Conservation (phyloP, 2,888 invertebrate species). For the Andricus quercusramuli region DNA sequence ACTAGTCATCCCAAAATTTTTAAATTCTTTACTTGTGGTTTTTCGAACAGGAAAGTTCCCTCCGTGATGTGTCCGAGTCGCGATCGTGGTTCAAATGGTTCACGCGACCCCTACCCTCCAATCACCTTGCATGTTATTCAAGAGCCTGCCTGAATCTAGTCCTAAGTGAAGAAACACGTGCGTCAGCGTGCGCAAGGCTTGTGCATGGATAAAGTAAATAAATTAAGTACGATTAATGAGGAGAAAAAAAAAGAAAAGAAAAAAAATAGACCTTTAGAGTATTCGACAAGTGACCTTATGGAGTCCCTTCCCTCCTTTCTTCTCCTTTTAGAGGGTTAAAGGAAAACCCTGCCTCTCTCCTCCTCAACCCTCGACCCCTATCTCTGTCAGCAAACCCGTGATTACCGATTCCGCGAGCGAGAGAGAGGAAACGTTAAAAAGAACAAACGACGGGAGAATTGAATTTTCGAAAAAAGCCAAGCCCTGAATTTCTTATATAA, state of each 20-base stretch:
- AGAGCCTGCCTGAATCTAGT: constrained; percentile 68
- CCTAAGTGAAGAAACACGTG: constrained; percentile 59
- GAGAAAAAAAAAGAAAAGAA: constrained; percentile 31
- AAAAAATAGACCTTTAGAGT: constrained; percentile 61
- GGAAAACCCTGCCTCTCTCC: constrained; percentile 41
- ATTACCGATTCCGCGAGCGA: constrained; percentile 28
- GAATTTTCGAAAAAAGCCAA: neutral
- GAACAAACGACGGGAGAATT: constrained; percentile 20
- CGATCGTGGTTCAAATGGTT: constrained; percentile 42
- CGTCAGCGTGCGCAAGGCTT: constrained; percentile 46
- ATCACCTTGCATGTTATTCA: constrained; percentile 48
- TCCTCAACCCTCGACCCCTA: constrained; percentile 42
- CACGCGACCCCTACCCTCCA: constrained; percentile 47
- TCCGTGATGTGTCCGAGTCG: constrained; percentile 32
- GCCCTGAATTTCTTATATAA: neutral
- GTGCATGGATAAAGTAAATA: constrained; percentile 47
- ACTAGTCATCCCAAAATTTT: neutral
- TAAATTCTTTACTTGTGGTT: neutral
- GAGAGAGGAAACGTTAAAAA: neutral
- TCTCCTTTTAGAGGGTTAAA: constrained; percentile 45
- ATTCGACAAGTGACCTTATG: constrained; percentile 72
- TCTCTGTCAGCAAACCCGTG: constrained; percentile 41
- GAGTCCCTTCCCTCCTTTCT: constrained; percentile 60
- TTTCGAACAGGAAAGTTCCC: neutral
- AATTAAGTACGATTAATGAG: constrained; percentile 43